Evolutionary conservation across 2,888 invertebrate species (phyloP).

Genomic region (Lepidocyrtoides sp.): DNA sequence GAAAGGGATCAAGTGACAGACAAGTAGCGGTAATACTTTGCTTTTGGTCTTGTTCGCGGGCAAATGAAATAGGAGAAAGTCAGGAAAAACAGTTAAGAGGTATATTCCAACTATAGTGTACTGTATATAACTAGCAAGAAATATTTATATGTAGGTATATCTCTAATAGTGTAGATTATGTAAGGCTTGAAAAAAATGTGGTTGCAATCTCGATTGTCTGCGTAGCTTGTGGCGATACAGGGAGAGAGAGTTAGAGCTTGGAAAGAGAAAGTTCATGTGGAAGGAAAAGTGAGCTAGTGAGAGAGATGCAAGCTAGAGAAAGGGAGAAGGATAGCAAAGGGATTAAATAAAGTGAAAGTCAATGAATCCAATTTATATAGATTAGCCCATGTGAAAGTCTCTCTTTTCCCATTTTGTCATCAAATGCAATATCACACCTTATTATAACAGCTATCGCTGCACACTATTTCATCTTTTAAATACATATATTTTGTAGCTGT

Average conservation of each 20-base stretch:
- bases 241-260: background rate
- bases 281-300: background rate
- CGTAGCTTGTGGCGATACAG: background rate
- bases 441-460: no score
- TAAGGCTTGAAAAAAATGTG: background rate
- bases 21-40: background rate
- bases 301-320: background rate
- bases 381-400: background rate
- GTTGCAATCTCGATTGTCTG: background rate
- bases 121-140: background rate
- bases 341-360: constrained; percentile 73
- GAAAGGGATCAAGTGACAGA: background rate
- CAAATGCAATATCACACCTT: background rate
- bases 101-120: background rate
- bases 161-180: no score
- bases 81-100: background rate
- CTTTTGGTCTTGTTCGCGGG: background rate
- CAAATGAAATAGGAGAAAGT: background rate
- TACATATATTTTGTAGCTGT: no score
- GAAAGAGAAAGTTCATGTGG: background rate
- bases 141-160: background rate
- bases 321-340: background rate
- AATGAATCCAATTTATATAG: constrained; percentile 71
- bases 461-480: no score
- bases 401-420: background rate